phyloP scores from a whole-genome alignment of 2,113 vertebrate species.

The Cyprinodon brontotheroides region DNA sequence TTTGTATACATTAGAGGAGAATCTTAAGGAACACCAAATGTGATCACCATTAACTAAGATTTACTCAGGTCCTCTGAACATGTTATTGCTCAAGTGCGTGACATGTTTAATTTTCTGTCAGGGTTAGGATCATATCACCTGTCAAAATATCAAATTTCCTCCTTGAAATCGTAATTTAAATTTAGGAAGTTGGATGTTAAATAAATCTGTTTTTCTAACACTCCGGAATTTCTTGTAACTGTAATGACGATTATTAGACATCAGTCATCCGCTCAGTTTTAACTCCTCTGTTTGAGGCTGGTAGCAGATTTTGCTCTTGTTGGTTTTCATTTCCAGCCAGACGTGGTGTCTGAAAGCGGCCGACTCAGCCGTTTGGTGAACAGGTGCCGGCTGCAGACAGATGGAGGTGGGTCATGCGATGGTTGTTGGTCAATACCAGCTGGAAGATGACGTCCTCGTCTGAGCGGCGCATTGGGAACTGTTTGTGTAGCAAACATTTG shows the following conservation, averaged over 20 bases:
- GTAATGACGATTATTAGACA: background rate
- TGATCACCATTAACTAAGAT: no score
- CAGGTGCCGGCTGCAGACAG: background rate
- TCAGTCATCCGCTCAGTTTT: background rate
- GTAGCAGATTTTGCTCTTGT: background rate
- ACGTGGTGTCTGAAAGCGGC: background rate
- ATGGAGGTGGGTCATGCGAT: constrained; percentile 1
- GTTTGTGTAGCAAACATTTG: background rate
- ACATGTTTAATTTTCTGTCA: no score
- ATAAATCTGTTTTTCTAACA: no score
- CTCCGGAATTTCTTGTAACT: background rate
- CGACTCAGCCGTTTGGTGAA: background rate
- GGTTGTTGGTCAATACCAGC: background rate
- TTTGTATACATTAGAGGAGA: no score
- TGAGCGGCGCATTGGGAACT: background rate
- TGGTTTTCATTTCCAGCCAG: background rate
- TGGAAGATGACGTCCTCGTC: constrained; percentile 13
- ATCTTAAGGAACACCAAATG: no score
- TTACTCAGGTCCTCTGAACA: no score
- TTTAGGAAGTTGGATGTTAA: no score
- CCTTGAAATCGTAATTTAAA: no score
- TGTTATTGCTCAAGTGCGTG: no score
- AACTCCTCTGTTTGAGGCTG: background rate
- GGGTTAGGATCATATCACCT: no score
- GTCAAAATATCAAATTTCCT: no score